Conservation (phyloP, 1,140 invertebrate species). For the Caenorhabditis latens region DNA sequence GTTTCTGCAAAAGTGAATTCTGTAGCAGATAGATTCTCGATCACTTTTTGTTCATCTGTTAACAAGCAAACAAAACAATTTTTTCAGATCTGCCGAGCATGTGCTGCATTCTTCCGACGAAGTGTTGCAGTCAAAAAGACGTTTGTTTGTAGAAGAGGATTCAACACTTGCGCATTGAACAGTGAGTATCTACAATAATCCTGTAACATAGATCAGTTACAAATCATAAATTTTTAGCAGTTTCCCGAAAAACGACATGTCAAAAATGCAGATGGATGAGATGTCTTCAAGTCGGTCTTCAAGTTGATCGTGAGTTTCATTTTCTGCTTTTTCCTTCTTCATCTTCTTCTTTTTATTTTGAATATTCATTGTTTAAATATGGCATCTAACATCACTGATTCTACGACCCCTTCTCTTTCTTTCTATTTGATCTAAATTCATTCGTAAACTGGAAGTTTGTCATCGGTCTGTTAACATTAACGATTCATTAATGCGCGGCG, state of each 20-base stretch:
- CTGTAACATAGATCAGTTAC: background rate
- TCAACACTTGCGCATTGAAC: slow-evolving; percentile 7
- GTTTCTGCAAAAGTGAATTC: background rate
- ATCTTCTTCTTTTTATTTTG: background rate
- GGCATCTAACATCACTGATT: slow-evolving; percentile 24
- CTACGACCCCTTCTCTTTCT: background rate
- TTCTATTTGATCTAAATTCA: background rate
- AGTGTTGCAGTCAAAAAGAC: slow-evolving; percentile 39
- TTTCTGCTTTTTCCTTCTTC: background rate
- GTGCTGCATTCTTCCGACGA: slow-evolving; percentile 41
- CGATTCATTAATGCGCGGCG: background rate
- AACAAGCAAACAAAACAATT: too few relatives aligned
- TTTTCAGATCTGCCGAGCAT: slow-evolving; percentile 46
- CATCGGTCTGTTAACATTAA: background rate
- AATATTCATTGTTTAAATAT: slow-evolving; percentile 11
- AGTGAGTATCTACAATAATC: slow-evolving; percentile 11
- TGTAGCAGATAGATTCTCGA: background rate
- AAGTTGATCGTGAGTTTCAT: slow-evolving; percentile 32
- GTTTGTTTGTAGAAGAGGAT: slow-evolving; percentile 25
- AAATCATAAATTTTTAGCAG: slow-evolving; percentile 22
- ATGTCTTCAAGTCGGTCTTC: slow-evolving; percentile 32
- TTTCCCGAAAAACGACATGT: slow-evolving; percentile 30
- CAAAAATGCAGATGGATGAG: slow-evolving; percentile 48
- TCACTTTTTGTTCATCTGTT: background rate
- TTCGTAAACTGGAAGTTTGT: slow-evolving; percentile 16